Evolutionary conservation across 2,888 invertebrate species (phyloP), one percentile per base, ranked within the genome.

Genomic region (Teinopalpus imperialis): DNA sequence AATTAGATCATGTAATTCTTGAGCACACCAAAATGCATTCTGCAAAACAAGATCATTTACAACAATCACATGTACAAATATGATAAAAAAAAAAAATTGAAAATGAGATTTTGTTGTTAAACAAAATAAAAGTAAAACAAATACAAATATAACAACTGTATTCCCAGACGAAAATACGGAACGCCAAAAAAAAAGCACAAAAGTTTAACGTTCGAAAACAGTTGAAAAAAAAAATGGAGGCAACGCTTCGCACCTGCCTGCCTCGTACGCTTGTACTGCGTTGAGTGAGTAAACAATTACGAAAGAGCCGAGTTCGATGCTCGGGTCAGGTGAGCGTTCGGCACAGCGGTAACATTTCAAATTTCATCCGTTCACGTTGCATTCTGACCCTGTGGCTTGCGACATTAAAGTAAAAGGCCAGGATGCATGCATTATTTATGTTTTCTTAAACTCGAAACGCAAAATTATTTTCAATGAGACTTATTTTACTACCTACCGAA

Each of bases 381-480:
- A 57, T 58, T 59, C 49, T 61, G 74, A 76, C 77, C 79, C 79
- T 75, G 74, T 69, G 53, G 59, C 53, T 54, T 57, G 51, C 53
- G 66, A 66, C 61, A 69, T 60, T 56, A 62, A 66, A 74, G 73
- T 74, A 74, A 75, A 69, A 74, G 76, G 73, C 64, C 59, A 51
- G 55, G 63, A 67, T 44, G 12, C 40, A 36, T 44, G 37, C n/a
- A 18, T 41, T 36, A 43, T 21, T 23, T 20, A 23, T 21, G 16
- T 5, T 2, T 7, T 13, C 2, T n/a, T 16, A 16, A 3, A 16
- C 4, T 16, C n/a, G n/a, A n/a, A n/a, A n/a, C n/a, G n/a, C n/a
- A n/a, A n/a, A n/a, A n/a, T n/a, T n/a, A n/a, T n/a, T n/a, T n/a
- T n/a, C n/a, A n/a, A n/a, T n/a, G n/a, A n/a, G n/a, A n/a, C n/a